Conservation (phyloP, 2,888 invertebrate species). For the Dasysyrphus tricinctus region DNA sequence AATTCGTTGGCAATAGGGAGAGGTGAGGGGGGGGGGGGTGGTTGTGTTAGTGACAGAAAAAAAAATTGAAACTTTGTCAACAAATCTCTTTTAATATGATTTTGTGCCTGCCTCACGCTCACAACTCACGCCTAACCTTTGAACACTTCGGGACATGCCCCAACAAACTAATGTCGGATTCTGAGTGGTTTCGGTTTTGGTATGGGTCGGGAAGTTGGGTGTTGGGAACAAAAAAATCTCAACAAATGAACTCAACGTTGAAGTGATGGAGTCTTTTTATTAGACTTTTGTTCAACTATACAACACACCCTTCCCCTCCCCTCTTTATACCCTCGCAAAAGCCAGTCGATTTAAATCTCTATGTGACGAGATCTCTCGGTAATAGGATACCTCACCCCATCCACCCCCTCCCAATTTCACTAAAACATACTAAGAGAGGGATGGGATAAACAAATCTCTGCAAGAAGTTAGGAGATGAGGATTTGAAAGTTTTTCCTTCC, state of each 20-base stretch:
- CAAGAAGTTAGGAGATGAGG: constrained; percentile 58
- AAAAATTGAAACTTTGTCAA: constrained; percentile 74
- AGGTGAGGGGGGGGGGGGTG: too few species aligned
- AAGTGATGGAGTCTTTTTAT: constrained; percentile 40
- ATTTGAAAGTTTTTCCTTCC: constrained; percentile 61
- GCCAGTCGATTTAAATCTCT: constrained; percentile 34
- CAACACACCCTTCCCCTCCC: background rate
- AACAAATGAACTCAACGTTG: constrained; percentile 55
- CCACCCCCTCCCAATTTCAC: background rate
- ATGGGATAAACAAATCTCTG: constrained; percentile 70
- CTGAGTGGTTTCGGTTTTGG: constrained; percentile 28
- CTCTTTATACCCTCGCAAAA: background rate
- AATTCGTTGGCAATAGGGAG: background rate
- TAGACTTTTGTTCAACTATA: constrained; percentile 13
- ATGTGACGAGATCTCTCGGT: constrained; percentile 22
- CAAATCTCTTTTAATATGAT: constrained; percentile 75
- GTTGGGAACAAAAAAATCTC: constrained; percentile 9
- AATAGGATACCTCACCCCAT: background rate
- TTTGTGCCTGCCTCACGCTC: constrained; percentile 50
- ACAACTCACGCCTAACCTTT: constrained; percentile 56
- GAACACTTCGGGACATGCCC: constrained; percentile 55
- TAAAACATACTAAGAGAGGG: background rate
- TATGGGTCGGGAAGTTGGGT: constrained; percentile 2
- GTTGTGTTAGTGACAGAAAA: constrained; percentile 2
- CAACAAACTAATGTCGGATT: constrained; percentile 53